Evolutionary conservation across 1,140 invertebrate genomes (phyloP).

Genomic region (Drosophila teissieri): DNA sequence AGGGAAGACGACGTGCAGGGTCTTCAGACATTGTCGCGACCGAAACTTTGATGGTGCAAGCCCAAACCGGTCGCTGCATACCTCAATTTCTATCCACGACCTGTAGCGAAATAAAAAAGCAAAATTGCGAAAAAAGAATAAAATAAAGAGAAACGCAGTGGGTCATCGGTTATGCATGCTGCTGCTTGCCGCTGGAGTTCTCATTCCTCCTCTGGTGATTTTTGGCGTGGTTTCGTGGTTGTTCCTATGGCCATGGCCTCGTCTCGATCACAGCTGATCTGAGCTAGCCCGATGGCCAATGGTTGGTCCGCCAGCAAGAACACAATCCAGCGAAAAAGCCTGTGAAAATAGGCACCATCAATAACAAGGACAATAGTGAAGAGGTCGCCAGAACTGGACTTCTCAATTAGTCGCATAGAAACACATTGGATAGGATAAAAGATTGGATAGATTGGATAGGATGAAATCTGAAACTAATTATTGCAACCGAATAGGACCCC

Average conservation of each 20-base stretch:
- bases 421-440: slow-evolving; percentile 14
- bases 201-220: slow-evolving; percentile 23
- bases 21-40: slow-evolving; percentile 39
- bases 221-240: slow-evolving; percentile 40
- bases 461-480: too few relatives aligned
- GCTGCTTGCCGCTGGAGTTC: slow-evolving; percentile 30
- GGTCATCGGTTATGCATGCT: slow-evolving; percentile 76
- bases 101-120: slow-evolving; percentile 64
- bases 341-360: slow-evolving; percentile 50
- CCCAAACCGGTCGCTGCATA: slow-evolving; percentile 79
- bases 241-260: slow-evolving; percentile 59
- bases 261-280: slow-evolving; percentile 56
- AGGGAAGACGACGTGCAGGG: slow-evolving; percentile 19
- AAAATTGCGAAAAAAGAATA: slow-evolving; percentile 53
- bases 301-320: slow-evolving; percentile 10
- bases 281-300: slow-evolving; percentile 19
- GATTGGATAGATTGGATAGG: slow-evolving; percentile 7
- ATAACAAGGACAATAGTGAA: slow-evolving; percentile 62
- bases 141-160: slow-evolving; percentile 79
- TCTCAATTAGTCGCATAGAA: slow-evolving; percentile 34
- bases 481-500: too few relatives aligned
- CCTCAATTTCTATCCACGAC: slow-evolving; percentile 81
- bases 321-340: slow-evolving; percentile 27
- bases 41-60: slow-evolving; percentile 69
- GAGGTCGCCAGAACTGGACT: slow-evolving; percentile 33